Evolutionary conservation across 2,888 invertebrate species (phyloP).

Genomic region (Andrena chrysosceles): DNA sequence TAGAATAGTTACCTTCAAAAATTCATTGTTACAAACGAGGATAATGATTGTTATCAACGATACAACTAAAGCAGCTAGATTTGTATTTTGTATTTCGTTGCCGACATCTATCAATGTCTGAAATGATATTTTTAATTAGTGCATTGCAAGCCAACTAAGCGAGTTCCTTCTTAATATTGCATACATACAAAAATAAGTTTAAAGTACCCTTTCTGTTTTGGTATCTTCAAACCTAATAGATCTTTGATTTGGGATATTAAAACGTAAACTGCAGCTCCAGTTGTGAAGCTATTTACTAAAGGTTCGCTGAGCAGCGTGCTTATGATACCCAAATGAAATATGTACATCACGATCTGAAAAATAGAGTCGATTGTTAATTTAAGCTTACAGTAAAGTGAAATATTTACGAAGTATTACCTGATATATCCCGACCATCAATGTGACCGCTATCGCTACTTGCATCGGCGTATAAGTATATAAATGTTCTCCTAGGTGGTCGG

Average conservation of each 20-base stretch:
- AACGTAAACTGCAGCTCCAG: constrained; percentile 95
- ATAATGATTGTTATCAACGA: constrained; percentile 88
- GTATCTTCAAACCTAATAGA: constrained; percentile 87
- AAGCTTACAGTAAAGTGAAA: background rate
- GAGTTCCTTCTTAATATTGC: background rate
- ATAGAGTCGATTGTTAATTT: constrained; percentile 12
- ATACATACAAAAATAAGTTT: constrained; percentile 87
- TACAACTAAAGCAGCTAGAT: constrained; percentile 88
- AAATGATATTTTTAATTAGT: constrained; percentile 67
- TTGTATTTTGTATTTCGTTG: constrained; percentile 86
- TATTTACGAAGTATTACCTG: constrained; percentile 86
- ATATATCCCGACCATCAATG: constrained; percentile 91
- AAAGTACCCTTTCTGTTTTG: constrained; percentile 87
- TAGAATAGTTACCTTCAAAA: constrained; percentile 86
- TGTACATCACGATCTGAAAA: constrained; percentile 90
- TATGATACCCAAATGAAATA: constrained; percentile 90
- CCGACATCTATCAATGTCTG: constrained; percentile 88
- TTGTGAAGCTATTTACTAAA: constrained; percentile 95
- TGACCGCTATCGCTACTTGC: constrained; percentile 92
- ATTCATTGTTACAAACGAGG: constrained; percentile 88
- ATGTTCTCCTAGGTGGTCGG: constrained; percentile 78
- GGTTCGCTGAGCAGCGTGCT: constrained; percentile 92
- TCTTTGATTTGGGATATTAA: constrained; percentile 91
- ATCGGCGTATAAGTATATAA: constrained; percentile 85
- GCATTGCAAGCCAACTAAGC: background rate